Conservation (phyloP, 2,888 invertebrate species). For the Drosophila leonis region DNA sequence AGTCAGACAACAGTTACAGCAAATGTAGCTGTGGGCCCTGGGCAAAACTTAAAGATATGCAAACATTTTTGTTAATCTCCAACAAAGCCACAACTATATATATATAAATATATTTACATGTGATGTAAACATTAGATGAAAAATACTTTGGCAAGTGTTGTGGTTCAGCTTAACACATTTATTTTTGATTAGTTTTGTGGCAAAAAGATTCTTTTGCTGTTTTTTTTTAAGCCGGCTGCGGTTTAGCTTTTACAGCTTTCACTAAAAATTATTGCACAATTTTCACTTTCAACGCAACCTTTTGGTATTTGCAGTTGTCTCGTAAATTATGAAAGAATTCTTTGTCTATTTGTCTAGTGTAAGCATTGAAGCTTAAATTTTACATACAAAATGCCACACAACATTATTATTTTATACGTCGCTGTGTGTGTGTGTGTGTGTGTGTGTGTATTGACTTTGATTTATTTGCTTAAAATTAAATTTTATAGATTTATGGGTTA, state of each 20-base stretch:
- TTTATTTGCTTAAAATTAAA: constrained; percentile 68
- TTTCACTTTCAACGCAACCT: constrained; percentile 59
- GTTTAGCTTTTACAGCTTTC: constrained; percentile 11
- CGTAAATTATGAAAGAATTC: constrained; percentile 50
- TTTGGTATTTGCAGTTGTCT: constrained; percentile 37
- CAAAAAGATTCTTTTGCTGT: constrained; percentile 16
- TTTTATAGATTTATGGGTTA: constrained; percentile 50
- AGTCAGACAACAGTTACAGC: constrained; percentile 12
- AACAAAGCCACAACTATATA: constrained; percentile 18
- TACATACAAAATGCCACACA: constrained; percentile 13
- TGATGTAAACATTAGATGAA: constrained; percentile 8
- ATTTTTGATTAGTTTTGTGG: constrained; percentile 36
- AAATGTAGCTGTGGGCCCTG: constrained; percentile 11
- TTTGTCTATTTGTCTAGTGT: constrained; percentile 24
- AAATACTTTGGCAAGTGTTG: constrained; percentile 33
- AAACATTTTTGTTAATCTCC: constrained; percentile 56
- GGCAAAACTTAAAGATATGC: constrained; percentile 37
- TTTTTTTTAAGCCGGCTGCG: constrained; percentile 16
- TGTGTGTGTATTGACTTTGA: constrained; percentile 45
- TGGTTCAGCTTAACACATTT: constrained; percentile 21
- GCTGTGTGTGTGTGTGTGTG: constrained; percentile 3
- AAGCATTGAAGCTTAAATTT: constrained; percentile 28
- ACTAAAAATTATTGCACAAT: constrained; percentile 14
- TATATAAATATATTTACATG: constrained; percentile 19
- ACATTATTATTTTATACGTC: constrained; percentile 3